These are phyloP conservation scores for Sus scrofa DNA, from an alignment of 2,113 vertebrate species.

Conservation along the genomic window DNA sequence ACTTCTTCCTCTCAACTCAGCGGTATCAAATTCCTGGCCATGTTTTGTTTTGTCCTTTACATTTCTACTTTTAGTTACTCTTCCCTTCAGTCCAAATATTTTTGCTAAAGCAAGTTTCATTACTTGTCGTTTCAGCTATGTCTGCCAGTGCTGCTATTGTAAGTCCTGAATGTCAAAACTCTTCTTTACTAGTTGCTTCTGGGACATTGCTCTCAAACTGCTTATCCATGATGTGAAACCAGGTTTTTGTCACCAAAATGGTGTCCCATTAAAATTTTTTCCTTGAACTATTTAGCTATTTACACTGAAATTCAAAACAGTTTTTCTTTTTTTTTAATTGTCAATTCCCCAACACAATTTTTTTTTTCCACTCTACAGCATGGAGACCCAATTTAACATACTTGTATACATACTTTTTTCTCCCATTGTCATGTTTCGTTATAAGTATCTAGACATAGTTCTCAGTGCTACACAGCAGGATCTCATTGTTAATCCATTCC, in stretches of 20 bases:
- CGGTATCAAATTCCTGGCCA: conserved; percentile 60
- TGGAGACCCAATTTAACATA: no score
- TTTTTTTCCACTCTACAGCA: no score
- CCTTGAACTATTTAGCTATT: background rate
- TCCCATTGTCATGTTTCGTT: no score
- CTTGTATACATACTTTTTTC: no score
- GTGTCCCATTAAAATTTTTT: background rate
- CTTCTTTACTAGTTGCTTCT: background rate
- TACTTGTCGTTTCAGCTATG: conserved; percentile 34
- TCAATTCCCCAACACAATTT: no score
- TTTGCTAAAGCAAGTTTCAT: conserved; percentile 64
- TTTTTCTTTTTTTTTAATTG: no score
- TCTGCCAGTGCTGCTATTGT: background rate
- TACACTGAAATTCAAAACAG: background rate
- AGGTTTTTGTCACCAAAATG: background rate
- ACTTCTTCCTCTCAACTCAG: background rate
- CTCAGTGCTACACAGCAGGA: no score
- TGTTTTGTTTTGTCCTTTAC: conserved; percentile 59
- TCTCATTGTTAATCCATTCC: no score
- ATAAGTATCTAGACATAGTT: no score
- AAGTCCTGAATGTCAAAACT: conserved; percentile 43
- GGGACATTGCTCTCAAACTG: conserved; percentile 42
- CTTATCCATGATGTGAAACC: conserved; percentile 49
- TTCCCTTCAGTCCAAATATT: conserved; percentile 65
- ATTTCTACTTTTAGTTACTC: conserved; percentile 73